Conservation (phyloP, 2,797 vertebrate species). For the Periophthalmus magnuspinnatus region DNA sequence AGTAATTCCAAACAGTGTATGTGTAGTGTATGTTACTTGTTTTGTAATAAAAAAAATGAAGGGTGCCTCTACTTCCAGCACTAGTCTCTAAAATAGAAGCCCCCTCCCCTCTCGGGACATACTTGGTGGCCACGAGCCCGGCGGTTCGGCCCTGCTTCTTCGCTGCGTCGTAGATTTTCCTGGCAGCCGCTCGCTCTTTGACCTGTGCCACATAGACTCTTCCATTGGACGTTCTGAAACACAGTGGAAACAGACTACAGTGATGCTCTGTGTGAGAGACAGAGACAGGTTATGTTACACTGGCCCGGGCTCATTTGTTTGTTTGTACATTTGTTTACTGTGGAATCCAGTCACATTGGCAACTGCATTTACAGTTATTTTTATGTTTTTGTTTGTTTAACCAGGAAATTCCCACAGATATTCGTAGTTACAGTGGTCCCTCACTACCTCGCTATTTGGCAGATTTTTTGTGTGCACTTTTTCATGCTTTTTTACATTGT, state of each 20-base stretch:
- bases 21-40: no score
- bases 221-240: slow-evolving; percentile 74
- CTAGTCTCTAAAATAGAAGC: neutral
- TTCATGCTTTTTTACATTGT: no score
- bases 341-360: neutral
- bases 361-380: neutral
- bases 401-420: slow-evolving; percentile 1
- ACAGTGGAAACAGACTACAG: slow-evolving; percentile 44
- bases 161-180: slow-evolving; percentile 85
- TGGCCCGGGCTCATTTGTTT: neutral
- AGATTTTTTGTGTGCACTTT: no score
- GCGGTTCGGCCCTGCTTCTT: slow-evolving; percentile 83
- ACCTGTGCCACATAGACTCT: slow-evolving; percentile 83
- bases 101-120: slow-evolving; percentile 39
- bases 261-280: slow-evolving; percentile 52
- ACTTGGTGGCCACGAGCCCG: slow-evolving; percentile 85
- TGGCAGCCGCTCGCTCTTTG: slow-evolving; percentile 83
- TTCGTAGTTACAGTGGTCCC: neutral
- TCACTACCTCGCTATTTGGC: no score
- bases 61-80: neutral
- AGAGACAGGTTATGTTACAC: slow-evolving; percentile 56
- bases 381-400: neutral
- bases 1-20: no score
- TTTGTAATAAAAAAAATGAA: no score
- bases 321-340: slow-evolving; percentile 6